Conservation (phyloP, 2,797 vertebrate species). For the Bufotes viridis region DNA sequence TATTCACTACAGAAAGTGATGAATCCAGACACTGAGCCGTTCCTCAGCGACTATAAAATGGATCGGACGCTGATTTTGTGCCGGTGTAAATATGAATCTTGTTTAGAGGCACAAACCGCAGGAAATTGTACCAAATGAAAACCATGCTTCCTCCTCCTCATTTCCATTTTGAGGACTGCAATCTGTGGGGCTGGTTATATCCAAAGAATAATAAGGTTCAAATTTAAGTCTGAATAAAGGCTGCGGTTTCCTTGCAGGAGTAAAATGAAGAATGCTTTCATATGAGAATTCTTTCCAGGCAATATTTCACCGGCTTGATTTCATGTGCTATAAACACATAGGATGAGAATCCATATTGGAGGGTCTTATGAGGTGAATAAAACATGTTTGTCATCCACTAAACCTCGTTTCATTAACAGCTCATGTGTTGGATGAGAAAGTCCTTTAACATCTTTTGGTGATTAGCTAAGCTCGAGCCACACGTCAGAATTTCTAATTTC, state of each 20-base stretch:
- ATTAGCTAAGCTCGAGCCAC: slow-evolving; percentile 18
- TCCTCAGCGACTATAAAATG: slow-evolving; percentile 31
- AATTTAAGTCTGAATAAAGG: slow-evolving; percentile 63
- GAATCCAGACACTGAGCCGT: slow-evolving; percentile 2
- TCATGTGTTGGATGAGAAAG: slow-evolving; percentile 25
- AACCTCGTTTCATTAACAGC: slow-evolving; percentile 22
- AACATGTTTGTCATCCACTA: slow-evolving; percentile 53
- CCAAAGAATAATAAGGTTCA: slow-evolving; percentile 70
- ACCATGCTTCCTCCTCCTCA: slow-evolving; percentile 71
- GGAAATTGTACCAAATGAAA: slow-evolving; percentile 83
- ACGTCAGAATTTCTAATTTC: slow-evolving; percentile 28
- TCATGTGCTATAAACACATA: slow-evolving; percentile 50
- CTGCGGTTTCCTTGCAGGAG: slow-evolving; percentile 53
- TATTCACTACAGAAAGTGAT: slow-evolving; percentile 4
- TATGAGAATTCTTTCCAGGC: slow-evolving; percentile 66
- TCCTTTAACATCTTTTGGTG: slow-evolving; percentile 19
- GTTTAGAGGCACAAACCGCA: slow-evolving; percentile 74
- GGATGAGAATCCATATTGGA: slow-evolving; percentile 38
- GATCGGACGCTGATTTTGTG: not conserved
- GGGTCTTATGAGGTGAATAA: slow-evolving; percentile 55
- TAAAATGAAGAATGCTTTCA: slow-evolving; percentile 69
- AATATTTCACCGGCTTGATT: slow-evolving; percentile 60
- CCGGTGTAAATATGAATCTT: slow-evolving; percentile 75
- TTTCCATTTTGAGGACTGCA: slow-evolving; percentile 67
- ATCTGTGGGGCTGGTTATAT: slow-evolving; percentile 75